Conservation (phyloP, 2,797 vertebrate genomes). For the Coregonus ussuriensis region DNA sequence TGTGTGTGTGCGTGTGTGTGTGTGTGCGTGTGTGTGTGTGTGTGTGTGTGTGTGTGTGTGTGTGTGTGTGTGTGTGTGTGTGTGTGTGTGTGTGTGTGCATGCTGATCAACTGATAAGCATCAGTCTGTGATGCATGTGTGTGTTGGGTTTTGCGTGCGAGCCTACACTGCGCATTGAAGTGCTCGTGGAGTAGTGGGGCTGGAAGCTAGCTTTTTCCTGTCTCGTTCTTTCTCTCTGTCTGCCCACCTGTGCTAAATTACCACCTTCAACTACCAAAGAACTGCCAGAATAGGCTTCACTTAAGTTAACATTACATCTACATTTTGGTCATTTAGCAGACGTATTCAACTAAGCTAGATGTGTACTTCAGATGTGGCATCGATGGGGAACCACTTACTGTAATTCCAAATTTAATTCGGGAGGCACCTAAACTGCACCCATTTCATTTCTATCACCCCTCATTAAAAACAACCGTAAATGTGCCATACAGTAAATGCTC, state of each 20-base stretch:
- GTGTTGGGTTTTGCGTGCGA: neutral
- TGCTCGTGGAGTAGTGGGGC: neutral
- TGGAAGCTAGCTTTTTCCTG: constrained; percentile 7
- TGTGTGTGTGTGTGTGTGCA: too few species aligned
- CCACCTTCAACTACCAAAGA: neutral
- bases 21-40: neutral
- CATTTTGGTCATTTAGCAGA: neutral
- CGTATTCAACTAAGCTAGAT: neutral
- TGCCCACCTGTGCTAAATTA: neutral
- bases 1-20: neutral
- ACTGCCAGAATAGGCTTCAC: neutral
- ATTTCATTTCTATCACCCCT: too few species aligned
- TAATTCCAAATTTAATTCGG: neutral
- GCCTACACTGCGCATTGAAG: neutral
- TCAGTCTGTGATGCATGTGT: neutral
- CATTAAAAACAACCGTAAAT: too few species aligned
- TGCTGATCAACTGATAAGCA: neutral
- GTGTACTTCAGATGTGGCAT: too few species aligned
- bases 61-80: neutral
- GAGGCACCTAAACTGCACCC: neutral
- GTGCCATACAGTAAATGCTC: neutral
- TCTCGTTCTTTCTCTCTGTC: neutral
- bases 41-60: neutral
- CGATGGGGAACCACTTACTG: neutral
- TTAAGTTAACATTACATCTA: neutral